Conservation (phyloP, 2,113 vertebrate species). For the Hylia prasina region DNA sequence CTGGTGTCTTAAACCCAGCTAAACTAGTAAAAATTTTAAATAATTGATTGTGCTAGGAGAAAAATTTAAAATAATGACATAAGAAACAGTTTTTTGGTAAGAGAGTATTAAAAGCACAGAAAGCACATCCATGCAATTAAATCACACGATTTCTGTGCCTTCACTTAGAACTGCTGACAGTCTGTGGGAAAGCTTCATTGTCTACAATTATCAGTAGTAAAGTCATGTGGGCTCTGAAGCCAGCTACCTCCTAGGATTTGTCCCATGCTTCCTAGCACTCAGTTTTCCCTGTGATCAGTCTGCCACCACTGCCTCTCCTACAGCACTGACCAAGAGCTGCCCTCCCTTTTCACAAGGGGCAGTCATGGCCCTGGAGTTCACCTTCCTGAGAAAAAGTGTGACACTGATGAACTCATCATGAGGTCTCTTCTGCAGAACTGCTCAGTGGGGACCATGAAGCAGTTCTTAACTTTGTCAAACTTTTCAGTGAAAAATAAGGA, state of each 20-base stretch:
- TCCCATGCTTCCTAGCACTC: not conserved
- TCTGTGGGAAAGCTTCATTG: not conserved
- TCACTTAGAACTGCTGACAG: not conserved
- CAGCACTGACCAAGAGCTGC: not conserved
- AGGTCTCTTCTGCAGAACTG: not conserved
- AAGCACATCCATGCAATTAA: not conserved
- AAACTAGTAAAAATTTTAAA: not conserved
- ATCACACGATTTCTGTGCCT: not conserved
- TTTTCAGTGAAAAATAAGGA: not conserved
- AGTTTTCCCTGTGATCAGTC: not conserved
- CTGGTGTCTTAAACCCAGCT: not conserved
- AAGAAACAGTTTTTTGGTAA: not conserved
- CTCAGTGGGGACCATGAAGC: not conserved
- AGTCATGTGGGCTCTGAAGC: not conserved
- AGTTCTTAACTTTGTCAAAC: not conserved
- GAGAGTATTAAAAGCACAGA: not conserved
- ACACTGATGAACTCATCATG: not conserved
- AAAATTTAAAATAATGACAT: not conserved
- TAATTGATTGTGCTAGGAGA: not conserved
- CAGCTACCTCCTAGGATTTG: not conserved
- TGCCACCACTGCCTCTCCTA: not conserved
- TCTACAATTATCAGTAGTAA: not conserved
- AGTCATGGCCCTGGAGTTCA: not conserved
- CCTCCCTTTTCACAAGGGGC: not conserved
- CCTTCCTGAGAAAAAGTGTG: fast-evolving